These are phyloP conservation scores for Phylloscopus whistleri DNA, from an alignment of 2,113 vertebrate genomes.

Conservation along the genomic window DNA sequence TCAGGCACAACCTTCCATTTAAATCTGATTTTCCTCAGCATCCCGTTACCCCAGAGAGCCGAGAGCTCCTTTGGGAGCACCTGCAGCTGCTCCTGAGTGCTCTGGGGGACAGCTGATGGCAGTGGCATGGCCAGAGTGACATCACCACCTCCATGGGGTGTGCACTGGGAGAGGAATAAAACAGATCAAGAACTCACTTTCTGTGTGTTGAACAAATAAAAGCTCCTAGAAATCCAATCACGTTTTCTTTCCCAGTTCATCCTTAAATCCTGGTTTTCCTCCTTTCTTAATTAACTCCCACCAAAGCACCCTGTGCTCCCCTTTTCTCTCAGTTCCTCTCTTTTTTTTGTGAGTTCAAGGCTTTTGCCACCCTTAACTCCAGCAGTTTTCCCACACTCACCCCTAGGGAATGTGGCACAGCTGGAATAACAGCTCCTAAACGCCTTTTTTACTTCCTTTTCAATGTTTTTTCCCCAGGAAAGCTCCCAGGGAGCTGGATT, in stretches of 20 bases:
- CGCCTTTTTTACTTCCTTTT: not conserved
- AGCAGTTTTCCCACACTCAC: not conserved
- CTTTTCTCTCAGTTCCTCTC: not conserved
- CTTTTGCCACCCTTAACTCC: not conserved
- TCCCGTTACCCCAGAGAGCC: not conserved
- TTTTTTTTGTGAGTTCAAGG: not conserved
- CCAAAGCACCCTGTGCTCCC: fast-evolving
- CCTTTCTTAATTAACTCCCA: not conserved
- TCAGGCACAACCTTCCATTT: not conserved
- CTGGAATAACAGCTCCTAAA: not conserved
- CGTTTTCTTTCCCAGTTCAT: not conserved
- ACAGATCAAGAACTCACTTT: not conserved
- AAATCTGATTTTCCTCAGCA: not conserved
- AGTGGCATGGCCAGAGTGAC: not conserved
- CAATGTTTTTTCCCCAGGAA: not conserved
- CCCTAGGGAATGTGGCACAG: not conserved
- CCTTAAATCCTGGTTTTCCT: not conserved
- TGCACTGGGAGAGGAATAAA: not conserved
- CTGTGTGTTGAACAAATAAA: not conserved
- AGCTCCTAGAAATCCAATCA: not conserved
- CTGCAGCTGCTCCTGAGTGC: not conserved
- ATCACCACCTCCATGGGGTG: not conserved
- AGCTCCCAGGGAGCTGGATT: not conserved
- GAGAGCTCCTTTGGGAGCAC: not conserved
- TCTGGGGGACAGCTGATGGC: not conserved